phyloP scores from a whole-genome alignment of 2,797 vertebrate species.

The Gadopsis marmoratus region DNA sequence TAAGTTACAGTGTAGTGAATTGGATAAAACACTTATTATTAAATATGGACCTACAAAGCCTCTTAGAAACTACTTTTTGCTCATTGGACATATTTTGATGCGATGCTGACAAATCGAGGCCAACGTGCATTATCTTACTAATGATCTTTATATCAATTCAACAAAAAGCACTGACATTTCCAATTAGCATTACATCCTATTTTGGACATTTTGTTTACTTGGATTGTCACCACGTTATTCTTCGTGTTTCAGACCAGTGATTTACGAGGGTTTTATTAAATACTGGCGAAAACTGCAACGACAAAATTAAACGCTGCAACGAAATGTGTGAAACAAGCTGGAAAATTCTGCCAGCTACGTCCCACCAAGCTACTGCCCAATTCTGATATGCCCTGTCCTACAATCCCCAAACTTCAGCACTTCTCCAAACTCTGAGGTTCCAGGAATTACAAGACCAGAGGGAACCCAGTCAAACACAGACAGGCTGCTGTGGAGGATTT shows the following conservation, averaged over 20 bases:
- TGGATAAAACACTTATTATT: background rate
- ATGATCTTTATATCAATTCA: background rate
- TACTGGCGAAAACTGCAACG: too few species aligned
- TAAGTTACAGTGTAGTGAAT: background rate
- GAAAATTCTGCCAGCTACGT: constrained; percentile 18
- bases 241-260: background rate
- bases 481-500: constrained; percentile 4
- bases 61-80: background rate
- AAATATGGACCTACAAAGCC: background rate
- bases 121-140: background rate
- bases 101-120: background rate
- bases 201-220: background rate
- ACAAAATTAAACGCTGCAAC: too few species aligned
- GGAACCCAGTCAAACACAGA: constrained; percentile 19
- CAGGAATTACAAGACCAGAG: constrained; percentile 31
- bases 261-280: background rate
- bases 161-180: background rate
- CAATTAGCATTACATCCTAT: background rate
- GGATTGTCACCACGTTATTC: background rate
- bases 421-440: constrained; percentile 25
- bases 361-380: constrained; percentile 3
- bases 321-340: background rate
- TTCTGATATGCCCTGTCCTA: constrained; percentile 2
- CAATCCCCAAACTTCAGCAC: constrained; percentile 18
- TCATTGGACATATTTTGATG: background rate